Evolutionary conservation across 2,888 invertebrate genomes (phyloP).

Genomic region (Drosophila stalkeri): DNA sequence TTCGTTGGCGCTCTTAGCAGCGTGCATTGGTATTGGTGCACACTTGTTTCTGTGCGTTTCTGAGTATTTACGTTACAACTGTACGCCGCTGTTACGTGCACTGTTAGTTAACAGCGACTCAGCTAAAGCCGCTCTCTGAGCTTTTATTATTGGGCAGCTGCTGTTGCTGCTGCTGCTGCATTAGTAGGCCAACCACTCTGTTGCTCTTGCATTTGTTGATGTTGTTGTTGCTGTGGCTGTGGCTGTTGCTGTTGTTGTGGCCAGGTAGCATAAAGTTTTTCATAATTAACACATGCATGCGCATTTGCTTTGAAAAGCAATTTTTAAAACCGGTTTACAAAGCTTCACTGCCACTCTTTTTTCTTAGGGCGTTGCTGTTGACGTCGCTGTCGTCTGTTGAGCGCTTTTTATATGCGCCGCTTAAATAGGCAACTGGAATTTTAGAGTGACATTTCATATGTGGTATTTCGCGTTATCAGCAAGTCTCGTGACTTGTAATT

Average conservation of each 20-base stretch:
- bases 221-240: conserved; percentile 19
- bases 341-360: conserved; percentile 41
- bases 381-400: conserved; percentile 12
- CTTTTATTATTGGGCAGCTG: conserved; percentile 24
- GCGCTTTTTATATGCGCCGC: conserved; percentile 47
- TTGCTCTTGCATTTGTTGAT: conserved; percentile 57
- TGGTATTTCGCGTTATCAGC: conserved; percentile 35
- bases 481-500: conserved; percentile 63
- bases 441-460: conserved; percentile 48
- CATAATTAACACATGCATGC: conserved; percentile 60
- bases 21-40: conserved; percentile 18
- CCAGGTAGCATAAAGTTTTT: conserved; percentile 58
- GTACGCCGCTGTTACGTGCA: conserved; percentile 39
- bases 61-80: conserved; percentile 45
- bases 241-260: conserved; percentile 35
- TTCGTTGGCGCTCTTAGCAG: conserved; percentile 42
- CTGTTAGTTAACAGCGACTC: conserved; percentile 47
- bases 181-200: conserved; percentile 77
- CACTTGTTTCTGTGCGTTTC: conserved; percentile 32
- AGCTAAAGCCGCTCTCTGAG: conserved; percentile 44
- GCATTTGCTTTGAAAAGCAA: conserved; percentile 62
- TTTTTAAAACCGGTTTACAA: conserved; percentile 64
- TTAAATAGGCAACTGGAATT: conserved; percentile 44
- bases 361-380: conserved; percentile 60
- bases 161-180: conserved; percentile 40